phyloP scores from a whole-genome alignment of 2,113 vertebrate species.

The Pomatostomus ruficeps region DNA sequence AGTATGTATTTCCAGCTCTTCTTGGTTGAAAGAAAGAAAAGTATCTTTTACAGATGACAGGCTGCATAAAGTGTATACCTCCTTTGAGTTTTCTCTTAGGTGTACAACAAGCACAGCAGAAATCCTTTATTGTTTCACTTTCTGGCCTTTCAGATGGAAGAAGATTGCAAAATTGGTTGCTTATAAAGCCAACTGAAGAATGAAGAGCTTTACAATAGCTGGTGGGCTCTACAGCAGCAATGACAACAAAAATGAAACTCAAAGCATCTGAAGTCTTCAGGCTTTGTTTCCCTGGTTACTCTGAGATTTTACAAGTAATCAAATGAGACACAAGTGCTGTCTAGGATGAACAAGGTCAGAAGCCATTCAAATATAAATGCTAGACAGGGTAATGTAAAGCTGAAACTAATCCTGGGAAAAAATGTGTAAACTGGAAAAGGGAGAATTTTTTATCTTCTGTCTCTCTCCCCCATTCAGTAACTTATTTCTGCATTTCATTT shows the following conservation, averaged over 20 bases:
- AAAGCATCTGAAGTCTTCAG: neutral
- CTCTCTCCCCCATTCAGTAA: neutral
- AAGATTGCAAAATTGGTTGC: neutral
- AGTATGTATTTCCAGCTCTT: neutral
- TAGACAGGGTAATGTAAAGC: neutral
- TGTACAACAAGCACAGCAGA: neutral
- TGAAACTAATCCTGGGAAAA: slow-evolving; percentile 24
- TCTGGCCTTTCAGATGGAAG: neutral
- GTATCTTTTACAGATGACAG: neutral
- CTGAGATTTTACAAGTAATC: slow-evolving; percentile 22
- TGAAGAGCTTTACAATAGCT: neutral
- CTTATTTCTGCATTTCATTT: neutral
- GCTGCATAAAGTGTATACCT: neutral
- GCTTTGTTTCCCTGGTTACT: neutral
- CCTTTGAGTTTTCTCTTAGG: neutral
- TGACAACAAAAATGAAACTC: slow-evolving; percentile 35
- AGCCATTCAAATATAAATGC: neutral
- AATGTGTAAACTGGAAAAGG: neutral
- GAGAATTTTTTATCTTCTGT: neutral
- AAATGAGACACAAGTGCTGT: slow-evolving; percentile 2
- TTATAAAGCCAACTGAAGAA: neutral
- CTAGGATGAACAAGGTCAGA: slow-evolving; percentile 37
- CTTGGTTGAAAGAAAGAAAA: neutral
- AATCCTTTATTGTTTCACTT: neutral
- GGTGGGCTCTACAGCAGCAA: neutral